A percentile compares a stretch with the other conserved stretches of the same genome.
Evolutionary conservation across 2,888 invertebrate genomes (phyloP).

Genomic region (Agrilus mali): DNA sequence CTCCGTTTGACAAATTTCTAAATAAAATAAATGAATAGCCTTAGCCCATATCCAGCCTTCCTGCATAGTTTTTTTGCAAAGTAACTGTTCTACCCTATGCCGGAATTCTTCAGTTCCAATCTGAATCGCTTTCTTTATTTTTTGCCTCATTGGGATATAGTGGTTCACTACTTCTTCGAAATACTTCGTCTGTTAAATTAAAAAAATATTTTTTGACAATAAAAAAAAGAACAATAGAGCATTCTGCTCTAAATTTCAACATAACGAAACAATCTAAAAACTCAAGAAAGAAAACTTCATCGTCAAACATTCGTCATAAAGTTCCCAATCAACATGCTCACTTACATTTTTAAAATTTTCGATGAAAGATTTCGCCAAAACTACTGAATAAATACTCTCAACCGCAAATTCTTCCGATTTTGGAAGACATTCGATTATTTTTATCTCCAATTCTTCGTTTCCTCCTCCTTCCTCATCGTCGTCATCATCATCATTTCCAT

Average conservation of each 20-base stretch:
- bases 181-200: constrained; percentile 27
- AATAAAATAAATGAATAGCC: constrained; percentile 18
- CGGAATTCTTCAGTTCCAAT: constrained; percentile 17
- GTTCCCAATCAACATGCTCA: constrained; percentile 4
- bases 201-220: too few relatives aligned
- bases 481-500: constrained; percentile 17
- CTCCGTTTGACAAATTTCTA: constrained; percentile 14
- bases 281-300: too few relatives aligned
- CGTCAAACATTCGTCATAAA: too few relatives aligned
- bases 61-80: constrained; percentile 15
- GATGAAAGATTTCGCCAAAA: constrained; percentile 27
- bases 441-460: constrained; percentile 11
- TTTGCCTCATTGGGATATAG: constrained; percentile 19
- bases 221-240: too few relatives aligned
- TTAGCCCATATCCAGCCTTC: constrained; percentile 24
- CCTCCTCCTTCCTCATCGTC: constrained; percentile 10
- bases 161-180: constrained; percentile 22
- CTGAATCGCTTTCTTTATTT: constrained; percentile 21
- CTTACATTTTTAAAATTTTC: constrained; percentile 34
- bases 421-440: constrained; percentile 14
- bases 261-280: too few relatives aligned
- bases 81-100: constrained; percentile 15
- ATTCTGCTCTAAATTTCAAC: too few relatives aligned
- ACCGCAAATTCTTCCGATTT: constrained; percentile 24
- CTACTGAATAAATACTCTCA: constrained; percentile 28